A percentile compares a stretch with the other conserved stretches of the same genome.
These are phyloP conservation scores for Microplitis manilae DNA, from an alignment of 2,888 invertebrate species.

Conservation along the genomic window DNA sequence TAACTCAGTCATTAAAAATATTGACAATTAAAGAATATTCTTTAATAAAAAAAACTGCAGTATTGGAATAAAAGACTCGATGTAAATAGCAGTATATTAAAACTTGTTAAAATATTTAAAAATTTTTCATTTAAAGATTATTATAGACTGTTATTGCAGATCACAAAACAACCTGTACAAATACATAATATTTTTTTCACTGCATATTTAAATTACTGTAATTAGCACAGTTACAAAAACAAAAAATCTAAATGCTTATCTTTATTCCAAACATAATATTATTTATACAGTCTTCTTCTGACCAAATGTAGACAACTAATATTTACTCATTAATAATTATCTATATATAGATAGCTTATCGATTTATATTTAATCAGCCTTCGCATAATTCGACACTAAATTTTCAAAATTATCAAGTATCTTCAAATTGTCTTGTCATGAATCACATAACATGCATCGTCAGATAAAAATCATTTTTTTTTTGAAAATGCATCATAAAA, in stretches of 20 bases:
- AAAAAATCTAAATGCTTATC: not conserved
- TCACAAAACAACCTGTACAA: not conserved
- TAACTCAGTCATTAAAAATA: too few species aligned
- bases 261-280: not conserved
- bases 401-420: not conserved
- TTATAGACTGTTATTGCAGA: not conserved
- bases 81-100: too few species aligned
- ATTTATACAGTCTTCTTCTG: not conserved
- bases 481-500: not conserved
- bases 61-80: too few species aligned
- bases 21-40: too few species aligned
- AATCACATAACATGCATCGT: slow-evolving; percentile 11
- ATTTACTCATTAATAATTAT: not conserved
- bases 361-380: not conserved
- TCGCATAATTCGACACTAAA: not conserved
- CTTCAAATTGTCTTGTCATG: not conserved
- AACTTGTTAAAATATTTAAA: too few species aligned
- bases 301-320: not conserved
- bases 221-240: not conserved
- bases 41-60: too few species aligned
- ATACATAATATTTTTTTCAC: not conserved
- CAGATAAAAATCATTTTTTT: too few species aligned
- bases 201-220: not conserved
- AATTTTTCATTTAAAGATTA: not conserved
- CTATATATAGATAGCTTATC: not conserved